These are phyloP conservation scores for Melanotaenia parkinsoni DNA, from an alignment of 2,797 vertebrate species.

Conservation along the genomic window DNA sequence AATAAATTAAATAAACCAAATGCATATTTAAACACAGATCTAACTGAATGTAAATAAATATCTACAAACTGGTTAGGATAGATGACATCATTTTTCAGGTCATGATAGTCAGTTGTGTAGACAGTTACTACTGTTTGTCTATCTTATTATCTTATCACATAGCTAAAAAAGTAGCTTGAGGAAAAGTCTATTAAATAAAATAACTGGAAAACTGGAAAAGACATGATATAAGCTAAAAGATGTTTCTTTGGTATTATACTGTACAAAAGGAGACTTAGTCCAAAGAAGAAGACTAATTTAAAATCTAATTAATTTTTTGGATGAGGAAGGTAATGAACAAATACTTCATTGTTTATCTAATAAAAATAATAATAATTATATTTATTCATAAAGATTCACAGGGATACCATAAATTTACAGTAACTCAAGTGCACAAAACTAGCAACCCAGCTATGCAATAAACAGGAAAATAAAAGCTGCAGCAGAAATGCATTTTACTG, in stretches of 20 bases:
- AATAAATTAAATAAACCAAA: too few species aligned
- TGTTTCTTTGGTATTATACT: neutral
- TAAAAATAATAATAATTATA: neutral
- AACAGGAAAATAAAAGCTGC: slow-evolving; percentile 8
- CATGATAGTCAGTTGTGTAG: too few species aligned
- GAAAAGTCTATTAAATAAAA: neutral
- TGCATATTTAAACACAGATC: too few species aligned
- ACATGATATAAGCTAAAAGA: neutral
- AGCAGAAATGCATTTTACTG: slow-evolving; percentile 6
- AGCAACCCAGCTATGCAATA: slow-evolving; percentile 1
- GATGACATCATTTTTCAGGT: too few species aligned
- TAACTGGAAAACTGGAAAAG: neutral
- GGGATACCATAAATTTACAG: neutral
- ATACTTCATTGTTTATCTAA: neutral
- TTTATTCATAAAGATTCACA: too few species aligned
- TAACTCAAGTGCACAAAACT: slow-evolving; percentile 5
- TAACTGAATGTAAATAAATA: too few species aligned
- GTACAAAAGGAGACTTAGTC: neutral
- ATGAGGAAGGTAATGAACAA: neutral
- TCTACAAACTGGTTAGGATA: too few species aligned
- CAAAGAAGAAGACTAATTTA: neutral
- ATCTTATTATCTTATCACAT: too few species aligned
- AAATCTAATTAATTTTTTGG: neutral
- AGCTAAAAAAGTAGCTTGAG: too few species aligned
- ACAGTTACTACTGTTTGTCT: too few species aligned